These are phyloP conservation scores for Nebria brevicollis DNA, from an alignment of 2,888 invertebrate species.

Conservation along the genomic window DNA sequence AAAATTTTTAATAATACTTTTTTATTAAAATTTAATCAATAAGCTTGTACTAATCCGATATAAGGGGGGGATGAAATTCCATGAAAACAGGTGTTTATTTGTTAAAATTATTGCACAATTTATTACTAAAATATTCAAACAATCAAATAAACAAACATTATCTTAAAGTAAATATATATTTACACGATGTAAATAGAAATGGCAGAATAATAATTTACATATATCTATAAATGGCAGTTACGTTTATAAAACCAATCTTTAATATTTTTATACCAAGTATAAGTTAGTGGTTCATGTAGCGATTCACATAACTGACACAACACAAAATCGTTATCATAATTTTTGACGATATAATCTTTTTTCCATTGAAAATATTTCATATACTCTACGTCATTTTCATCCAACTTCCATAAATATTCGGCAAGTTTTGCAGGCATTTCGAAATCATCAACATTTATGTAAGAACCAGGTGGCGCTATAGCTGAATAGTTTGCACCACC, in stretches of 20 bases:
- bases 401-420: constrained; percentile 46
- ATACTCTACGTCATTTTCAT: constrained; percentile 44
- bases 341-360: constrained; percentile 35
- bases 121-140: no score
- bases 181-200: no score
- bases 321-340: not conserved
- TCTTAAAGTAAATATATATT: no score
- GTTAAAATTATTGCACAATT: no score
- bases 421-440: constrained; percentile 44
- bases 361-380: constrained; percentile 51
- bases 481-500: constrained; percentile 47
- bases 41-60: no score
- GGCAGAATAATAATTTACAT: no score
- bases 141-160: no score
- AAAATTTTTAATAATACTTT: no score
- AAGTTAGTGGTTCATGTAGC: constrained; percentile 49
- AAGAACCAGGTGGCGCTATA: constrained; percentile 49
- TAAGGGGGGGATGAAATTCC: no score
- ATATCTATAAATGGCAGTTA: not conserved
- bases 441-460: constrained; percentile 49
- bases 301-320: constrained; percentile 46
- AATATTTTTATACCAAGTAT: constrained; percentile 51
- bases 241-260: constrained; percentile 50
- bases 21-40: no score
- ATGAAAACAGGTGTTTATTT: no score